A percentile compares a stretch with the other conserved stretches of the same genome.
phyloP scores from a whole-genome alignment of 2,113 vertebrate species.

The Prionailurus viverrinus region DNA sequence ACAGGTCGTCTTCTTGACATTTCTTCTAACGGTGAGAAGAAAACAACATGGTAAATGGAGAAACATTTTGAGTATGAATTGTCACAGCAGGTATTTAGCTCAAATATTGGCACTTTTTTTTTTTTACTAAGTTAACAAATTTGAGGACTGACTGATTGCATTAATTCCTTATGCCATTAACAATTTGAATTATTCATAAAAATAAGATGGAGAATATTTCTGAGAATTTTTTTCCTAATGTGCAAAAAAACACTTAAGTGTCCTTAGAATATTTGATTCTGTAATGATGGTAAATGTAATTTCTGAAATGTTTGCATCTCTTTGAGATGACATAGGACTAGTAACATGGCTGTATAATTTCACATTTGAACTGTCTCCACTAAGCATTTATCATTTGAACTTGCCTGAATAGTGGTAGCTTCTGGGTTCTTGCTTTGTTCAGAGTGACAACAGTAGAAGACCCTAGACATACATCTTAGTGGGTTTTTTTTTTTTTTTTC shows the following conservation, averaged over 20 bases:
- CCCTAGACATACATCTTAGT: not conserved
- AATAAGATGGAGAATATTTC: not conserved
- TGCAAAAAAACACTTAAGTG: slow-evolving; percentile 14
- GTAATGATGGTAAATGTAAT: not conserved
- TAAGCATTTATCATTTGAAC: not conserved
- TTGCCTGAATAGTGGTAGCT: not conserved
- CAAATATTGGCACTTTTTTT: not conserved
- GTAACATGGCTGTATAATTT: not conserved
- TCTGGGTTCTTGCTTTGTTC: slow-evolving; percentile 38
- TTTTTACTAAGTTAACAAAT: slow-evolving; percentile 16
- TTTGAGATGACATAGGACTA: not conserved
- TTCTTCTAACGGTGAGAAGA: not conserved
- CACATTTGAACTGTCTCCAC: not conserved
- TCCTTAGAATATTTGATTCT: slow-evolving; percentile 9
- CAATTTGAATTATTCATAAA: slow-evolving; percentile 43
- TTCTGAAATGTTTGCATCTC: not conserved
- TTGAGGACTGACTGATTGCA: not conserved
- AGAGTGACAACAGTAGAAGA: slow-evolving; percentile 30
- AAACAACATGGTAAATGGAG: not conserved
- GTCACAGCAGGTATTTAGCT: not conserved
- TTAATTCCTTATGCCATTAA: not conserved
- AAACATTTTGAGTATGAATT: slow-evolving; percentile 35
- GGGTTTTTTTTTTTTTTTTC: not conserved
- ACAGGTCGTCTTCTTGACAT: not conserved
- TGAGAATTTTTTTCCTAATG: not conserved